Evolutionary conservation across 2,113 vertebrate genomes (phyloP).

Genomic region (Benitochromis conjunctus): DNA sequence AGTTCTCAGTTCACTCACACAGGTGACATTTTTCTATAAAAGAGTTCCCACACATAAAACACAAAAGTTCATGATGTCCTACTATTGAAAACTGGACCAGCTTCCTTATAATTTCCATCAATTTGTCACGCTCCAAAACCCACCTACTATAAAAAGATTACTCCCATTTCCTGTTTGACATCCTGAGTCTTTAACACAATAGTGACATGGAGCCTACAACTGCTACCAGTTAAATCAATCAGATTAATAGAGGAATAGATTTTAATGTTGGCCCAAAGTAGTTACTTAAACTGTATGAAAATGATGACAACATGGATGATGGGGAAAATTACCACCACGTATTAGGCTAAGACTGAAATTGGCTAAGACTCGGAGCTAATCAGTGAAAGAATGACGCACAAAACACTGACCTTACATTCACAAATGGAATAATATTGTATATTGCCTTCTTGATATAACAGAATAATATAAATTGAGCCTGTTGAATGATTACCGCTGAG

Average conservation of each 20-base stretch:
- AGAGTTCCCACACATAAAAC: not conserved
- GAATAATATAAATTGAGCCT: not conserved
- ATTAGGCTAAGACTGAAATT: not conserved
- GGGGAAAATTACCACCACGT: accelerated
- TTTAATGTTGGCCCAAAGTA: not conserved
- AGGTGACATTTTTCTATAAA: not conserved
- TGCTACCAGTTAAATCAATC: not conserved
- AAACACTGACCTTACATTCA: not conserved
- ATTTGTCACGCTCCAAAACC: not conserved
- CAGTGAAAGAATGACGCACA: not conserved
- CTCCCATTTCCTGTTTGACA: not conserved
- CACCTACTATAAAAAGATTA: not conserved
- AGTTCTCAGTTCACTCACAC: not conserved
- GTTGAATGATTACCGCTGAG: not conserved
- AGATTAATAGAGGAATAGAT: not conserved
- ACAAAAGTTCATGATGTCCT: not conserved
- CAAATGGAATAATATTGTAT: not conserved
- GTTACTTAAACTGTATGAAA: not conserved
- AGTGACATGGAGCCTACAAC: not conserved
- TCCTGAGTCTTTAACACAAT: not conserved
- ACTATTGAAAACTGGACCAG: not conserved
- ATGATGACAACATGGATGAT: accelerated
- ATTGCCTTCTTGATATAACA: not conserved
- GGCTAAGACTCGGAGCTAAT: not conserved
- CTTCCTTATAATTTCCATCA: not conserved